Percentiles rank a stretch among this genome's conserved stretches.
Evolutionary conservation across 2,113 vertebrate genomes (phyloP).

Genomic region (Lutjanus erythropterus): DNA sequence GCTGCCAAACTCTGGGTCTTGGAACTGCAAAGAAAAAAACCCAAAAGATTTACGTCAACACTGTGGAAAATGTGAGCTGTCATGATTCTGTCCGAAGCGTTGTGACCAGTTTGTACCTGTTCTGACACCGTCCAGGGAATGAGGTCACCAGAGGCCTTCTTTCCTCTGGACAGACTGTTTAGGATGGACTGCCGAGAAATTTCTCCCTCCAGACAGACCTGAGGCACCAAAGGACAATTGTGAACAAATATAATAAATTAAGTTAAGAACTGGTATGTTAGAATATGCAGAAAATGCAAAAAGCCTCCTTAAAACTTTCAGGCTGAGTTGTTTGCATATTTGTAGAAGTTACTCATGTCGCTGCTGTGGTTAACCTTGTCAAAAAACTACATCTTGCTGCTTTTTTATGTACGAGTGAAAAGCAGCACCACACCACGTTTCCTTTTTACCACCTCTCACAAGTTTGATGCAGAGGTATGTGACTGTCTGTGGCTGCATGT

Average conservation of each 20-base stretch:
- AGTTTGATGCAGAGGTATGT: too few relatives aligned
- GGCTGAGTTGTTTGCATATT: too few relatives aligned
- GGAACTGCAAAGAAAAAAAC: conserved; percentile 86
- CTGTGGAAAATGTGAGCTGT: neutral
- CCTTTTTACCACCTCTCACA: too few relatives aligned
- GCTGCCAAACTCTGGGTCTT: conserved; percentile 94
- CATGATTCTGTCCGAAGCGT: neutral
- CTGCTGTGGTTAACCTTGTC: too few relatives aligned
- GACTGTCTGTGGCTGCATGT: too few relatives aligned
- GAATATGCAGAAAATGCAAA: neutral
- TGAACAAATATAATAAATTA: neutral
- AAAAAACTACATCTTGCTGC: too few relatives aligned
- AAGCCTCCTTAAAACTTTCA: too few relatives aligned
- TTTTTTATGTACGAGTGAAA: too few relatives aligned
- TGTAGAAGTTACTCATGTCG: too few relatives aligned
- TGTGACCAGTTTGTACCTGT: conserved; percentile 85
- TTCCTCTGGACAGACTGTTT: conserved; percentile 95
- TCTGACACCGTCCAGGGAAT: conserved; percentile 98
- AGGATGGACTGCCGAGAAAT: conserved; percentile 96
- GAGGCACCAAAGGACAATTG: neutral
- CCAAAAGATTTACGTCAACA: neutral
- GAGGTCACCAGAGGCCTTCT: conserved; percentile 96
- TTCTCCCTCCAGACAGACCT: conserved; percentile 98
- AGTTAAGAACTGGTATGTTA: neutral
- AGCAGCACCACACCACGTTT: too few relatives aligned